Evolutionary conservation across 1,140 invertebrate genomes (phyloP).

Genomic region (Scaptodrosophila lebanonensis): DNA sequence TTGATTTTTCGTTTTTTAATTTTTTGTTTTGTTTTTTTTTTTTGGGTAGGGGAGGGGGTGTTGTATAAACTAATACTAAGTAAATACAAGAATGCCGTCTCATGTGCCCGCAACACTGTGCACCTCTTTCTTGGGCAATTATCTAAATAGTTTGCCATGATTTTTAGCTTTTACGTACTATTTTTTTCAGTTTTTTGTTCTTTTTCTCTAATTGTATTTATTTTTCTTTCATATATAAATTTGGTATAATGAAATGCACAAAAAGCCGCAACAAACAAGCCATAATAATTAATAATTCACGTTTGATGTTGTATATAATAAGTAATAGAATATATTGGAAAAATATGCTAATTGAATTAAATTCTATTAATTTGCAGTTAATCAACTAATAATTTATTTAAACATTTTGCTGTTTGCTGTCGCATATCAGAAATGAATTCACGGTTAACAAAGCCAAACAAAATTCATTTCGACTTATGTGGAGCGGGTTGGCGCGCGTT

Average conservation of each 20-base stretch:
- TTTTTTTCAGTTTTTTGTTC: constrained; percentile 12
- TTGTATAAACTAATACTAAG: constrained; percentile 61
- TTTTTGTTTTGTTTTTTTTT: constrained; percentile 24
- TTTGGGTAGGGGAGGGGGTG: too few relatives aligned
- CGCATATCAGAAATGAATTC: too few relatives aligned
- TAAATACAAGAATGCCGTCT: constrained; percentile 49
- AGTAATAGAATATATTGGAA: constrained; percentile 36
- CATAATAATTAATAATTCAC: constrained; percentile 48
- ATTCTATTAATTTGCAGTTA: constrained; percentile 55
- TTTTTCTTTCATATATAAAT: constrained; percentile 34
- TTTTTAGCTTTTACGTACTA: constrained; percentile 7
- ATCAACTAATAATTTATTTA: constrained; percentile 44
- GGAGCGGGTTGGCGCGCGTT: constrained; percentile 7
- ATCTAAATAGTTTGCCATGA: constrained; percentile 31
- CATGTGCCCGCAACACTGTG: too few relatives aligned
- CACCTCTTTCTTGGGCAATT: constrained; percentile 19
- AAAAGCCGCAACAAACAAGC: constrained; percentile 77
- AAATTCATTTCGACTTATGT: constrained; percentile 7
- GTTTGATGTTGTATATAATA: constrained; percentile 18
- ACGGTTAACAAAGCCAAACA: too few relatives aligned
- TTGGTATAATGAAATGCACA: constrained; percentile 58
- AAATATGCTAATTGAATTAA: constrained; percentile 69
- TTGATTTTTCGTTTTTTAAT: constrained; percentile 21
- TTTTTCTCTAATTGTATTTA: constrained; percentile 52
- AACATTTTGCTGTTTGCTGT: constrained; percentile 31